Evolutionary conservation across 1,140 invertebrate species (phyloP).

Genomic region (Macrostomum lignano): DNA sequence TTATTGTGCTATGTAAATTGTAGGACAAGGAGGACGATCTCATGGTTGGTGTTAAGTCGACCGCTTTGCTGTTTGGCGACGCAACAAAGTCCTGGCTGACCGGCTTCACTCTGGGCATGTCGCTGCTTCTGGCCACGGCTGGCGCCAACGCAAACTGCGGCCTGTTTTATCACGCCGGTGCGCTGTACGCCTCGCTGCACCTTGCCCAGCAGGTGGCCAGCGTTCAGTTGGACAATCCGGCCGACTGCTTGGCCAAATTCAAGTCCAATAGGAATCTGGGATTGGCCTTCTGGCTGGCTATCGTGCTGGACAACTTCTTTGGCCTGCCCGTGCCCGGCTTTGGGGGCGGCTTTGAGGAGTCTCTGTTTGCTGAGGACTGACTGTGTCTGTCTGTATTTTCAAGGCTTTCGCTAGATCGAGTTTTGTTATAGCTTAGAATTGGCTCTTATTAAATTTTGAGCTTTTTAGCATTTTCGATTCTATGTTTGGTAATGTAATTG

Average conservation of each 20-base stretch:
- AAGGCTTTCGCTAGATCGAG: too few relatives aligned
- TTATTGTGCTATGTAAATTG: too few relatives aligned
- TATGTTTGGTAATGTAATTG: too few relatives aligned
- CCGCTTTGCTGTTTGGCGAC: conserved; percentile 58
- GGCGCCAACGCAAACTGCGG: conserved; percentile 11
- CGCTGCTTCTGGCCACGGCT: conserved; percentile 14
- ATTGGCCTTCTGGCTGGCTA: conserved; percentile 53
- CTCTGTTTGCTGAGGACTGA: too few relatives aligned
- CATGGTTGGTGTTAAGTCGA: conserved; percentile 63
- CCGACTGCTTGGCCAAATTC: conserved; percentile 62
- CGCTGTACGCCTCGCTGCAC: conserved; percentile 34
- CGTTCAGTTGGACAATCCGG: conserved; percentile 48
- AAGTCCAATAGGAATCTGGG: conserved; percentile 59
- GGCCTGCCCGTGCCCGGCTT: not conserved
- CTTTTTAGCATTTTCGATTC: too few relatives aligned
- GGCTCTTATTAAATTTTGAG: too few relatives aligned
- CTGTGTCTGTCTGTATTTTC: too few relatives aligned
- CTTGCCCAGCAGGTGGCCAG: conserved; percentile 56
- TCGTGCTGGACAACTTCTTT: conserved; percentile 31
- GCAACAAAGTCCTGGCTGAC: conserved; percentile 50
- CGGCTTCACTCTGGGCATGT: conserved; percentile 42
- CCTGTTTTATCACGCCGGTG: conserved; percentile 27
- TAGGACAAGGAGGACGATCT: conserved; percentile 58
- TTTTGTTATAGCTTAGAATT: too few relatives aligned
- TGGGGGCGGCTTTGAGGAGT: not conserved